Evolutionary conservation across 1,140 invertebrate genomes (phyloP).

Genomic region (Lepidurus arcticus): DNA sequence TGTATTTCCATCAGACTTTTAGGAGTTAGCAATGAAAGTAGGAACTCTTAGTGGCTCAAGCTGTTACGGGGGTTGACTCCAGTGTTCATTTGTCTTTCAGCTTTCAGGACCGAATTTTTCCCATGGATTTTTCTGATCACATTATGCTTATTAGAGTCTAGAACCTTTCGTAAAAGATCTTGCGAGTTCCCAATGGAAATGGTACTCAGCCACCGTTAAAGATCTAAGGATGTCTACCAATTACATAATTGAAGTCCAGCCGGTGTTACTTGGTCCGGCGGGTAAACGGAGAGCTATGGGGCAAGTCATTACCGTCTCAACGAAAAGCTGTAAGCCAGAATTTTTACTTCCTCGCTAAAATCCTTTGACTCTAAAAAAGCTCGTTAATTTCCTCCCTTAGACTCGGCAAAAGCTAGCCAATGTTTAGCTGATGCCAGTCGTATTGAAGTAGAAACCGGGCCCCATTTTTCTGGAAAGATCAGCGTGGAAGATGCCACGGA

Average conservation of each 20-base stretch:
- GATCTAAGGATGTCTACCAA: background rate
- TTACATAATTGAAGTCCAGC: slow-evolving; percentile 15
- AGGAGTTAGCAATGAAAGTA: background rate
- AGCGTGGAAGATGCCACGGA: slow-evolving; percentile 53
- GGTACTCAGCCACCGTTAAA: slow-evolving; percentile 6
- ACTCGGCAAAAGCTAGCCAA: slow-evolving; percentile 67
- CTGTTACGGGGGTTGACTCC: too few species aligned
- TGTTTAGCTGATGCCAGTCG: slow-evolving; percentile 70
- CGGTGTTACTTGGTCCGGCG: background rate
- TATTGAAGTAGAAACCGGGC: slow-evolving; percentile 69
- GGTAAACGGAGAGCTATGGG: slow-evolving; percentile 2
- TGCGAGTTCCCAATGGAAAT: slow-evolving; percentile 2
- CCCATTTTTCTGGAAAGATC: slow-evolving; percentile 66
- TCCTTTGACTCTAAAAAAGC: slow-evolving; percentile 31
- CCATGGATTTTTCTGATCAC: background rate
- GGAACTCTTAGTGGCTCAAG: background rate
- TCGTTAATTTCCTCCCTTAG: slow-evolving; percentile 44
- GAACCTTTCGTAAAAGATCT: slow-evolving; percentile 6
- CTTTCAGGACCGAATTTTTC: background rate
- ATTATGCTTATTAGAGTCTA: background rate
- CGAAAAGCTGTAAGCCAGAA: background rate
- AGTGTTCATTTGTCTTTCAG: too few species aligned
- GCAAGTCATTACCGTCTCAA: background rate
- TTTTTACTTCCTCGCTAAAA: background rate
- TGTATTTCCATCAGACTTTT: background rate